phyloP scores from a whole-genome alignment of 2,888 invertebrate species.

The Lasioglossum leucozonium region DNA sequence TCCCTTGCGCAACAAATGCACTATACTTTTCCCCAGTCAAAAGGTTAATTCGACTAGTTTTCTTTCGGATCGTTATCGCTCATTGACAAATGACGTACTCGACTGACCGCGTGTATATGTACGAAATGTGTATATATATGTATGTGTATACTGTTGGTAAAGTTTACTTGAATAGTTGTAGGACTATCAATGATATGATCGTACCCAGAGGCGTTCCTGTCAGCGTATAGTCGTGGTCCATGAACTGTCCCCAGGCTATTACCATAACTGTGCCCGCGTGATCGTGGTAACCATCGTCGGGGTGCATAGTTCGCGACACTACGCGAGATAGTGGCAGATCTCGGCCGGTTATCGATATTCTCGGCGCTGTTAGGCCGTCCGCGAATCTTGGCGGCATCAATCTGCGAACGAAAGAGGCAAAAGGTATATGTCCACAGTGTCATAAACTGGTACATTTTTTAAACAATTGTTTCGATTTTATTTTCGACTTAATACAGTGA shows the following conservation, averaged over 20 bases:
- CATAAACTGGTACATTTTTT: background rate
- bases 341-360: constrained; percentile 91
- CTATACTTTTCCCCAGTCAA: constrained; percentile 3
- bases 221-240: constrained; percentile 96
- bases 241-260: constrained; percentile 97
- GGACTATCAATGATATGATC: constrained; percentile 59
- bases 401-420: constrained; percentile 34
- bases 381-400: constrained; percentile 88
- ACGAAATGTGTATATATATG: too few species aligned
- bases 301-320: constrained; percentile 96
- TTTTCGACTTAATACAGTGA: too few species aligned
- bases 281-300: constrained; percentile 96
- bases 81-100: constrained; percentile 11
- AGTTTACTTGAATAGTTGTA: background rate
- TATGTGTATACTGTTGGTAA: background rate
- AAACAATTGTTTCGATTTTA: too few species aligned
- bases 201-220: constrained; percentile 95
- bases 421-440: background rate
- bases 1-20: background rate
- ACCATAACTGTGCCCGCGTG: constrained; percentile 97
- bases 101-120: too few species aligned
- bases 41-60: constrained; percentile 8
- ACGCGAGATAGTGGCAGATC: constrained; percentile 92
- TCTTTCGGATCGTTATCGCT: background rate
- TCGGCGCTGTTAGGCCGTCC: constrained; percentile 93